Evolutionary conservation across 2,113 vertebrate species (phyloP), one percentile per base, ranked within the genome.

Genomic region (Bolborhynchus lineola): DNA sequence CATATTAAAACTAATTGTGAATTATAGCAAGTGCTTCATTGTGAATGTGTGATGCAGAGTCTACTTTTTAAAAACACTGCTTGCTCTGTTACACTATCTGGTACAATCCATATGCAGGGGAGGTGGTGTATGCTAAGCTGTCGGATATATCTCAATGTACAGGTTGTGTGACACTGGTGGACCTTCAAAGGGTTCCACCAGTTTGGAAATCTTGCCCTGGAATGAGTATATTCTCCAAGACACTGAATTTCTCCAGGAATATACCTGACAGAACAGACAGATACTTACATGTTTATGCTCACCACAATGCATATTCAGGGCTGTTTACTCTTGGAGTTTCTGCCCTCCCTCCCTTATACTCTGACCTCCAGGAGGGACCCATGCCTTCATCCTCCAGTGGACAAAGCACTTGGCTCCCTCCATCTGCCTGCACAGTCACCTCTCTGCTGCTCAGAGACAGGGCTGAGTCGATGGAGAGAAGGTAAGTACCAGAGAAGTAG

Each of bases 1-100:
- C 35, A 21, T 18, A 77, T 70, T 71, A 70, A 52, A 71, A 60
- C n/a, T 67, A 89, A 93, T 57, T 76, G 65, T 82, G 86, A 92
- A 91, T 80, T 85, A 39, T n/a, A 79, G 23, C 6, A 35, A 92
- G 24, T 24, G 49, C 13, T 76, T 86, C 7, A 4, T 46, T 2
- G 9, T 53, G 37, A 42, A 57, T 10, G 28, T 18, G 10, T 20
- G 70, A 79, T 31, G 31, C 41, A 59, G 57, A 41, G 63, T 39
- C 74, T 70, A 25, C 33, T 76, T 72, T 79, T 53, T n/a, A 17
- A 39, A 93, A 72, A 25, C 37, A 81, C 14, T 49, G 41, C 47
- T 76, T 44, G 33, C 7, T 29, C 67, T 88, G 62, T n/a, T 71
- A 59, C 3, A 2, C 14, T 76, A 23, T 13, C 52, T 68, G 20